Percentiles rank a stretch among this genome's conserved stretches.
phyloP scores from a whole-genome alignment of 2,797 vertebrate genomes.

The Pseudomugil gertrudae region DNA sequence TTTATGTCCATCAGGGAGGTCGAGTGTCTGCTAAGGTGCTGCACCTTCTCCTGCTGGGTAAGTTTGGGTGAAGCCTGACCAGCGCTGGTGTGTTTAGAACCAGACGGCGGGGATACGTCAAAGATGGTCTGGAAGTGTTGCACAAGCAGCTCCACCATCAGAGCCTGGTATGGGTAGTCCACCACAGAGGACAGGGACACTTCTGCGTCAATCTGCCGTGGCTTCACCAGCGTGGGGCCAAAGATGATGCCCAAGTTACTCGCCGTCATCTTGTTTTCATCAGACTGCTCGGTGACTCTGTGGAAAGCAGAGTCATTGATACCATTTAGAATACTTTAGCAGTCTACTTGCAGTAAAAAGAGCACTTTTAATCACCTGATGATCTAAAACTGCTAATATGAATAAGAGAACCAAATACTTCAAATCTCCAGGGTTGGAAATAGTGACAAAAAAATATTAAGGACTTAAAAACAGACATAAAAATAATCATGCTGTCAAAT shows the following conservation, averaged over 20 bases:
- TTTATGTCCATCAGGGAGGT: constrained; percentile 86
- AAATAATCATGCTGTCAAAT: background rate
- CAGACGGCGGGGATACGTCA: constrained; percentile 72
- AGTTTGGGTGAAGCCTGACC: constrained; percentile 73
- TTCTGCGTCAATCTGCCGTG: constrained; percentile 89
- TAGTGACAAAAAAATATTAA: background rate
- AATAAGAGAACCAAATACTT: background rate
- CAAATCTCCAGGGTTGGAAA: background rate
- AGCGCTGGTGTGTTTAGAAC: constrained; percentile 46
- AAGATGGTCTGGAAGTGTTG: constrained; percentile 89
- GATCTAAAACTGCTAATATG: background rate
- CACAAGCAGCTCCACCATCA: constrained; percentile 93
- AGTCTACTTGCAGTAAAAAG: background rate
- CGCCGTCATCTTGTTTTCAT: constrained; percentile 98
- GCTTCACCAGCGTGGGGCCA: constrained; percentile 93
- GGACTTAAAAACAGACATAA: background rate
- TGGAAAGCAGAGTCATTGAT: background rate
- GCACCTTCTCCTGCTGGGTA: constrained; percentile 84
- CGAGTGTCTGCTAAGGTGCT: constrained; percentile 84
- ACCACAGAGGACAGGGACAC: constrained; percentile 94
- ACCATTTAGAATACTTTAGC: background rate
- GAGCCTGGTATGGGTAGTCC: constrained; percentile 95
- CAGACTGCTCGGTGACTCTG: constrained; percentile 91
- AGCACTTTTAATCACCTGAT: background rate
- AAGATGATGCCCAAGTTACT: constrained; percentile 98